Evolutionary conservation across 2,113 vertebrate species (phyloP).

Genomic region (Caloenas nicobarica): DNA sequence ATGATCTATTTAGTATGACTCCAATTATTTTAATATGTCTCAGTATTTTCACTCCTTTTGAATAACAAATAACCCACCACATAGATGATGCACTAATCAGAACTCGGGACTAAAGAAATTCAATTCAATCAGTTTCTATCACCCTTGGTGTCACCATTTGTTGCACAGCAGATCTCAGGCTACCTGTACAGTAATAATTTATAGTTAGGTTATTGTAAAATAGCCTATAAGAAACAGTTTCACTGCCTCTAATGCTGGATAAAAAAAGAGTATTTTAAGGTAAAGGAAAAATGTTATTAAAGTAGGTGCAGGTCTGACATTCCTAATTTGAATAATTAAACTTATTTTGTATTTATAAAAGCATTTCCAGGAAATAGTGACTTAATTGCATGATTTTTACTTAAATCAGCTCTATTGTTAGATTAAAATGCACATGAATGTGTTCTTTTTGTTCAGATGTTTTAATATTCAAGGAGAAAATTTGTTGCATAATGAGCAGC

Average conservation of each 20-base stretch:
- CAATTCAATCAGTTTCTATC: neutral
- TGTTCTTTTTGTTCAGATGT: constrained; percentile 19
- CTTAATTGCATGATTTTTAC: neutral
- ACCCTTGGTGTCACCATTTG: neutral
- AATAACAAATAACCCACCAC: neutral
- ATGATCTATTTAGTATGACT: neutral
- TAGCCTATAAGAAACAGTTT: neutral
- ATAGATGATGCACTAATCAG: neutral
- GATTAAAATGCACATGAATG: neutral
- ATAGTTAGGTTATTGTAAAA: neutral
- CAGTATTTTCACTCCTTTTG: neutral
- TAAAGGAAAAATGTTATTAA: neutral
- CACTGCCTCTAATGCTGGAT: neutral
- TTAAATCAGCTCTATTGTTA: constrained; percentile 8
- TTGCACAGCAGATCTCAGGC: neutral
- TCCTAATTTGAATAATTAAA: constrained; percentile 13
- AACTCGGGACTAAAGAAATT: neutral
- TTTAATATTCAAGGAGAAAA: neutral
- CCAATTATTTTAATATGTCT: neutral
- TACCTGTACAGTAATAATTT: neutral
- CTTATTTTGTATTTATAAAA: neutral
- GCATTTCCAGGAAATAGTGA: neutral
- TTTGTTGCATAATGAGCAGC: neutral
- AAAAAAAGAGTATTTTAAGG: neutral
- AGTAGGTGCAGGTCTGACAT: neutral